These are phyloP conservation scores for Ranitomeya variabilis DNA, from an alignment of 2,113 vertebrate genomes.

Conservation along the genomic window DNA sequence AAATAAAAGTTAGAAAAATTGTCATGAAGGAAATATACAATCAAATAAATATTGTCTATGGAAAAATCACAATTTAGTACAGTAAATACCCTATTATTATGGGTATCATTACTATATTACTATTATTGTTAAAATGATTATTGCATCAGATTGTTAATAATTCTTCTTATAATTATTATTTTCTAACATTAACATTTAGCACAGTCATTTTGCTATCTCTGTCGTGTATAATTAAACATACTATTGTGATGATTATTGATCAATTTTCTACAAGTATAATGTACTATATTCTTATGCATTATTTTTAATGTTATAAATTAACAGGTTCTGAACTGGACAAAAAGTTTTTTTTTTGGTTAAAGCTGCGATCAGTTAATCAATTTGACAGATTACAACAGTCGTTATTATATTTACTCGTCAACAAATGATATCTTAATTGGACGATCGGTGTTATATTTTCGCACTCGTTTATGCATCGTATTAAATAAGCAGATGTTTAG, in stretches of 20 bases:
- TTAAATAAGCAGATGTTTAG: background rate
- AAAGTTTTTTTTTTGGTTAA: background rate
- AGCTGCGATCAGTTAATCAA: background rate
- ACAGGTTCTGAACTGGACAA: background rate
- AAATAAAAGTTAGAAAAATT: background rate
- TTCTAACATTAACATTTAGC: background rate
- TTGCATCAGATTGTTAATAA: no score
- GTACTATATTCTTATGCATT: background rate
- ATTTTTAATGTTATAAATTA: background rate
- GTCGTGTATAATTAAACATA: background rate
- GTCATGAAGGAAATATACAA: background rate
- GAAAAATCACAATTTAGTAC: background rate
- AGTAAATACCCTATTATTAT: background rate
- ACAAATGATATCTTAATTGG: no score
- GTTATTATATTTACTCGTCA: background rate
- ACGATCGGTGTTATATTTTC: no score
- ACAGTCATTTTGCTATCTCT: background rate
- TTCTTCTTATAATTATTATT: background rate
- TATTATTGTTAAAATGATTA: background rate
- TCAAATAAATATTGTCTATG: background rate
- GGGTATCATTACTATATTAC: background rate
- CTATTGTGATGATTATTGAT: background rate
- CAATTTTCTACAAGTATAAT: background rate
- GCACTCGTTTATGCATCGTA: background rate
- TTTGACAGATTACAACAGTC: background rate